Evolutionary conservation across 2,113 vertebrate genomes (phyloP), one percentile per base, ranked within the genome.

Genomic region (Phyllopteryx taeniolatus): DNA sequence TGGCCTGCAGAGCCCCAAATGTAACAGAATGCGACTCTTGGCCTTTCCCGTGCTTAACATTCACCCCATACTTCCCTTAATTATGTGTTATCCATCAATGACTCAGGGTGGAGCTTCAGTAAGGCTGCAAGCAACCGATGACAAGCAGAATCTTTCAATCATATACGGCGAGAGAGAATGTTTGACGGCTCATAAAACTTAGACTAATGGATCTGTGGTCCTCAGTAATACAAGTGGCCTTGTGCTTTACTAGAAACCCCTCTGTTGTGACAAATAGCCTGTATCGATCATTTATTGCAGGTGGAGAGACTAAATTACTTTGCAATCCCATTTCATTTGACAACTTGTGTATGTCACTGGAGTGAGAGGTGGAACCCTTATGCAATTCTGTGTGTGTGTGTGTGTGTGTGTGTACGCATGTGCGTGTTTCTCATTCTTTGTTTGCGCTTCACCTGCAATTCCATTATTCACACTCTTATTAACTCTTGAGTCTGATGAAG

Each of bases 271-370:
- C 74, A 80, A 88, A 89, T 67, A 74, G 84, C 78, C 42, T 5
- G 80, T 78, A 90, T 91, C 49, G 86, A 91, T 92, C 83, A 89
- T 91, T 82, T 84, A 82, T 89, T 14, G 72, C 84, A 78, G 86
- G 75, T 81, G 70, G 73, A 54, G 61, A 71, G 67, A 53, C 76
- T 87, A 85, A 91, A 91, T 92, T 90, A 90, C 91, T 87, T 85
- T 87, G 78, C 83, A 84, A 83, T 89, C 87, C 77, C 76, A 81
- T 90, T 88, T 82, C 72, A 64, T 80, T 72, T 89, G 87, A 87
- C 89, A 89, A 85, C 71, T 68, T 35, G 33, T 81, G 78, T 86
- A 70, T 80, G 80, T 89, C 88, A 83, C 78, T 43, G 57, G 15
- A 6, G 60, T 12, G 22, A 68, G 44, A 59, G 22, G 70, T 61